Conservation (phyloP, 2,113 vertebrate species). For the Sciurus niger region DNA sequence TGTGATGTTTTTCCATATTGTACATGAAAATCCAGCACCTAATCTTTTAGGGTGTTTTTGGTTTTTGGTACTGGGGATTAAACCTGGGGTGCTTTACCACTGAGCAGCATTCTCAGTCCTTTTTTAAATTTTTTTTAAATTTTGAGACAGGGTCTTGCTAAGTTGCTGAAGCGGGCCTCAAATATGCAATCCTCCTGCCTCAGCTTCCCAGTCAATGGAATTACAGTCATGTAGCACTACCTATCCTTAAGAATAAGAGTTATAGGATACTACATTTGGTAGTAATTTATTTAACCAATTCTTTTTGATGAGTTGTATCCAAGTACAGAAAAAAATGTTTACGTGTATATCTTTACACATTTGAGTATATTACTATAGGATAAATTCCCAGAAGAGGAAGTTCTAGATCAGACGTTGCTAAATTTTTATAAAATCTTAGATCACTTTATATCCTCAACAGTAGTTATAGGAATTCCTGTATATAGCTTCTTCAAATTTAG, state of each 20-base stretch:
- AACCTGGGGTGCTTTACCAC: too few relatives aligned
- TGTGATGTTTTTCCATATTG: conserved; percentile 2
- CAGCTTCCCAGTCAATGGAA: too few relatives aligned
- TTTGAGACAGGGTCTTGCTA: too few relatives aligned
- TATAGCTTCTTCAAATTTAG: conserved; percentile 9
- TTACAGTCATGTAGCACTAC: too few relatives aligned
- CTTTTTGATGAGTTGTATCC: conserved; percentile 5
- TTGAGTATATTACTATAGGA: conserved; percentile 12
- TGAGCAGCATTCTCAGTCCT: too few relatives aligned
- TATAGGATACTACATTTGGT: not conserved
- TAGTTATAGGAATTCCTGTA: not conserved
- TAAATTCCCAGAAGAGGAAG: conserved; percentile 2
- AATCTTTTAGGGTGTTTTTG: too few relatives aligned
- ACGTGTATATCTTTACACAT: not conserved
- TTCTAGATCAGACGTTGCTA: conserved; percentile 25
- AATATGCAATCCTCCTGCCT: too few relatives aligned
- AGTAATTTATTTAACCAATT: conserved; percentile 31
- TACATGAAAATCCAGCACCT: not conserved
- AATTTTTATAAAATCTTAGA: not conserved
- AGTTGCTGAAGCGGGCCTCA: too few relatives aligned
- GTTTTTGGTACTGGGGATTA: too few relatives aligned
- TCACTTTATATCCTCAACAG: not conserved
- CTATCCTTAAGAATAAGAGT: conserved; percentile 4
- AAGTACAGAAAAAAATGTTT: conserved; percentile 3
- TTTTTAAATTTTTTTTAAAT: too few relatives aligned